A percentile compares a stretch with the other conserved stretches of the same genome.
Evolutionary conservation across 2,888 invertebrate species (phyloP).

Genomic region (Clanis bilineata): DNA sequence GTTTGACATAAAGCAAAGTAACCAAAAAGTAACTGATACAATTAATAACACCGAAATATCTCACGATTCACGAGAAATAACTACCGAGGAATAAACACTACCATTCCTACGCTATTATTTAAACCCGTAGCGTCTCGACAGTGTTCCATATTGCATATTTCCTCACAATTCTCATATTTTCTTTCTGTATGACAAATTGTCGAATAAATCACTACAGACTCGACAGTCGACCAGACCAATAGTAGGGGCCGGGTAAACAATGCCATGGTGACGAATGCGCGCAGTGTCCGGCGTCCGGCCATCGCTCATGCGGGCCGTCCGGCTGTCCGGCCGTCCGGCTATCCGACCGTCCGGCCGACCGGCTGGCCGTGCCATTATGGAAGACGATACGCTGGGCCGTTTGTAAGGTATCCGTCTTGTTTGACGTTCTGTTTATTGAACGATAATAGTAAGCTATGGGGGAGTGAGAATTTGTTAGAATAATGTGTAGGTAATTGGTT

Average conservation of each 20-base stretch:
- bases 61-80: neutral
- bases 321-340: conserved; percentile 39
- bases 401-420: conserved; percentile 17
- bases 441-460: neutral
- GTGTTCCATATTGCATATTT: conserved; percentile 13
- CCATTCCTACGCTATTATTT: neutral
- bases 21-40: neutral
- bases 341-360: conserved; percentile 21
- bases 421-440: conserved; percentile 12
- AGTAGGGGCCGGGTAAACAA: conserved; percentile 25
- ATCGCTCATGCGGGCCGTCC: conserved; percentile 44
- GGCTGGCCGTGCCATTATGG: conserved; percentile 8
- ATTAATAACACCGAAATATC: neutral
- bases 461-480: neutral
- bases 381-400: neutral
- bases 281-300: conserved; percentile 45
- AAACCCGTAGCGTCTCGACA: neutral
- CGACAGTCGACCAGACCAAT: conserved; percentile 5
- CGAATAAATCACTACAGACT: conserved; percentile 13
- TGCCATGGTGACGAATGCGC: conserved; percentile 52
- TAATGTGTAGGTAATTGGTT: neutral
- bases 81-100: neutral
- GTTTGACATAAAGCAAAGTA: neutral
- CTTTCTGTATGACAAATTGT: conserved; percentile 10
- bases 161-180: conserved; percentile 1